Evolutionary conservation across 92 coral and sea anemone genomes (phyloP).

Genomic region (Palythoa grandiflora): DNA sequence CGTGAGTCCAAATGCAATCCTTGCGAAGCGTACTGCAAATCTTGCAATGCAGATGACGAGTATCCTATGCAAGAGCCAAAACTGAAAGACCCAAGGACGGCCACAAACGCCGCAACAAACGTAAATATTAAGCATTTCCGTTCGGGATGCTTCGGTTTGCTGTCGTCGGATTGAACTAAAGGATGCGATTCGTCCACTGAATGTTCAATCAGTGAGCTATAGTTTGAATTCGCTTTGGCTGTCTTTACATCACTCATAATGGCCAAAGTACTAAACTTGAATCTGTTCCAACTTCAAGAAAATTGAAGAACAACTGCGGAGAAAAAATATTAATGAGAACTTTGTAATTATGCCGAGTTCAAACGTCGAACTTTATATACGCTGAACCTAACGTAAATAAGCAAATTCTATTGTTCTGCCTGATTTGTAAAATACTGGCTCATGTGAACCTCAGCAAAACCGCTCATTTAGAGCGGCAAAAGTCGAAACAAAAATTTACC

Average conservation of each 20-base stretch:
- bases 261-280: neutral
- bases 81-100: slow-evolving; percentile 68
- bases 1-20: slow-evolving; percentile 23
- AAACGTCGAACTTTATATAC: no score
- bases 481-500: no score
- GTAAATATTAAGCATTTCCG: neutral
- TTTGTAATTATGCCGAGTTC: no score
- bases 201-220: neutral
- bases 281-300: neutral
- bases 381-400: no score
- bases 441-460: no score
- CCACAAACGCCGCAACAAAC: slow-evolving; percentile 33
- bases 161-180: neutral
- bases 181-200: neutral
- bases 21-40: slow-evolving; percentile 31
- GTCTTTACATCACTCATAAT: neutral
- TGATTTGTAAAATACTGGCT: no score
- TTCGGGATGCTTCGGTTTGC: neutral
- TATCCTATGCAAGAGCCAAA: slow-evolving; percentile 74
- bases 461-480: no score
- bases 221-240: neutral
- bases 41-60: slow-evolving; percentile 70
- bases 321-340: neutral
- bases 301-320: neutral
- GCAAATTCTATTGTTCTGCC: no score